Conservation (phyloP, 1,140 invertebrate species). For the Periplaneta americana region DNA sequence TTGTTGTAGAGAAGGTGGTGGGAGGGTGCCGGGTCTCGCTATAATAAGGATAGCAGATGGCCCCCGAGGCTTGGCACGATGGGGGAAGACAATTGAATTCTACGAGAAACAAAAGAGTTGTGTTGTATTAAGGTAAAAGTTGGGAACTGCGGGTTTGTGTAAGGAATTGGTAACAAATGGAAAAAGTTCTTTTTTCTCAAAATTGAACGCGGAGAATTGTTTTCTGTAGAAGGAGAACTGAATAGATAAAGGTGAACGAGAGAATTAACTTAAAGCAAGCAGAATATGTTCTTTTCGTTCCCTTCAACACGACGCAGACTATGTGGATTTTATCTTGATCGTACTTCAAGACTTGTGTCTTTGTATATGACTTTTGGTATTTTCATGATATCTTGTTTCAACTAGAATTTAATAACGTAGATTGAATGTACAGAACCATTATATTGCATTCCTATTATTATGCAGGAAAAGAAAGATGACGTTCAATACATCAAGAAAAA, state of each 20-base stretch:
- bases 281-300: neutral
- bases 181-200: neutral
- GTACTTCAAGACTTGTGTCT: too few species aligned
- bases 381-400: too few species aligned
- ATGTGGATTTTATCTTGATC: too few species aligned
- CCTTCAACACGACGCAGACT: too few species aligned
- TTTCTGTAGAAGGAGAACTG: neutral
- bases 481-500: too few species aligned
- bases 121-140: conserved; percentile 17
- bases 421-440: too few species aligned
- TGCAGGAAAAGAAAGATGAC: too few species aligned
- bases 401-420: too few species aligned
- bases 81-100: conserved; percentile 18
- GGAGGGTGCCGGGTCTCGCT: neutral
- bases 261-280: neutral
- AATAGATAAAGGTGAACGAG: neutral
- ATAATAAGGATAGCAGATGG: neutral
- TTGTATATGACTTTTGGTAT: too few species aligned
- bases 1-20: too few species aligned
- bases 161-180: neutral
- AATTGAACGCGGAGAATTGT: neutral
- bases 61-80: neutral
- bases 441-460: too few species aligned
- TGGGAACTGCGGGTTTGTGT: neutral
- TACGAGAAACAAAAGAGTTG: conserved; percentile 15